Evolutionary conservation across 2,113 vertebrate genomes (phyloP).

Genomic region (Bostrychus sinensis): DNA sequence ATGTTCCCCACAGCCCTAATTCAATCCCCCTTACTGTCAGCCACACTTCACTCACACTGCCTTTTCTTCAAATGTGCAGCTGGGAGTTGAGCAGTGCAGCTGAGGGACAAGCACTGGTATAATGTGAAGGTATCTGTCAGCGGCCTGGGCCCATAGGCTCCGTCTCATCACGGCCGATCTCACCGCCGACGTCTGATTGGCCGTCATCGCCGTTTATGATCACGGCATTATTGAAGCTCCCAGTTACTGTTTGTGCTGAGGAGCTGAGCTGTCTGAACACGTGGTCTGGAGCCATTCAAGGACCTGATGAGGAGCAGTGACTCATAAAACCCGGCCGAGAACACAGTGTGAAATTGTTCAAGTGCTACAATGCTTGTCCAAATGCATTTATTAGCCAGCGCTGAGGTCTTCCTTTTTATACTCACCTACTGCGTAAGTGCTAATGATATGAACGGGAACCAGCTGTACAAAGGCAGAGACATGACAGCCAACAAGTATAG

Average conservation of each 20-base stretch:
- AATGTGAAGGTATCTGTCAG: constrained; percentile 27
- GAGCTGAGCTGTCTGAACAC: constrained; percentile 37
- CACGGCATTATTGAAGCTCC: constrained; percentile 33
- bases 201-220: constrained; percentile 47
- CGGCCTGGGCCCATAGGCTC: constrained; percentile 30
- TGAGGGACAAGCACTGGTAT: constrained; percentile 25
- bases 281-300: constrained; percentile 36
- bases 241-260: constrained; percentile 7
- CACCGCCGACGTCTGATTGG: constrained; percentile 47
- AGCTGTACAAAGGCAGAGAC: constrained; percentile 8
- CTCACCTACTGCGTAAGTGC: not conserved
- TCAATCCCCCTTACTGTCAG: constrained; percentile 24
- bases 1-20: too few relatives aligned
- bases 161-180: constrained; percentile 34
- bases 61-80: constrained; percentile 25
- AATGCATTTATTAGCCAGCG: constrained; percentile 16
- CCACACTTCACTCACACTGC: constrained; percentile 1
- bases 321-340: constrained; percentile 34
- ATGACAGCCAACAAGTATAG: too few relatives aligned
- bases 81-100: constrained; percentile 43
- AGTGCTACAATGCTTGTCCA: constrained; percentile 18
- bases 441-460: constrained; percentile 3
- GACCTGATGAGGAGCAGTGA: constrained; percentile 46
- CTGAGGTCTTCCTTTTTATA: constrained; percentile 14
- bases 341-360: constrained; percentile 29